Base-by-base conservation (phyloP, 1,140 invertebrate genomes). In the Platorchestia sp. region DNA sequence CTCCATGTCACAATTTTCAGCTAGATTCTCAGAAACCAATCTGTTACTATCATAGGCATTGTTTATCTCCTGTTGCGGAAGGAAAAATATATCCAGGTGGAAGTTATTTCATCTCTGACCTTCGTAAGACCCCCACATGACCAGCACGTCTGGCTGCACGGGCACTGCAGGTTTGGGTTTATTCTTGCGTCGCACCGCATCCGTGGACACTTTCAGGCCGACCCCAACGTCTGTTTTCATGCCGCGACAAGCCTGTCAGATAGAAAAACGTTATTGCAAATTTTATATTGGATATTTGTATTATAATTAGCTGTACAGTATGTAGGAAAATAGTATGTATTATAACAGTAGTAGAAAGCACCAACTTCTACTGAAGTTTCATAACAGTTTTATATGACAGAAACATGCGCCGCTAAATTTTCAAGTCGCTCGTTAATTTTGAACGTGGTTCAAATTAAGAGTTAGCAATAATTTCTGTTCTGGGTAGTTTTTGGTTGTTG, bases 181-280 rank as follows among this genome's bases (percentile, higher is more conserved):
- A 36, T 75, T 27, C 5, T 51, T 95, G 19, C 40, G 1, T 27
- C 45, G 19, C 0, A 27, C 0, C 41, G 45, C 59, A n/a, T 96
- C 96, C 22, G 95, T 95, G 86, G 95, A 51, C 19, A 96, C 96
- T 40, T 43, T 86, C 22, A 96, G 45, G 45, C 53, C 93, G 27
- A 96, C 95, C 40, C 95, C 93, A 86, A 96, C 96, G 96, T 95
- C 96, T 3, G 96, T 95, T 6, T 96, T 91, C n/a, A 41, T 89
- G 43, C 97, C 96, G 41, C 96, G 86, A 86, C 96, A 96, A 47
- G 96, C 96, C 96, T 96, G 86, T 0, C 42, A 40, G 27, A 43
- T 90, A 7, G 19, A 90, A 90, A 43, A 90, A 90, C 44, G 42
- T 90, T 10, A 3, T 44, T 90, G 16, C 10, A n/a, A n/a, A n/a